Base-by-base conservation (phyloP, 2,113 vertebrate genomes). In the Microcebus ravelobensis region DNA sequence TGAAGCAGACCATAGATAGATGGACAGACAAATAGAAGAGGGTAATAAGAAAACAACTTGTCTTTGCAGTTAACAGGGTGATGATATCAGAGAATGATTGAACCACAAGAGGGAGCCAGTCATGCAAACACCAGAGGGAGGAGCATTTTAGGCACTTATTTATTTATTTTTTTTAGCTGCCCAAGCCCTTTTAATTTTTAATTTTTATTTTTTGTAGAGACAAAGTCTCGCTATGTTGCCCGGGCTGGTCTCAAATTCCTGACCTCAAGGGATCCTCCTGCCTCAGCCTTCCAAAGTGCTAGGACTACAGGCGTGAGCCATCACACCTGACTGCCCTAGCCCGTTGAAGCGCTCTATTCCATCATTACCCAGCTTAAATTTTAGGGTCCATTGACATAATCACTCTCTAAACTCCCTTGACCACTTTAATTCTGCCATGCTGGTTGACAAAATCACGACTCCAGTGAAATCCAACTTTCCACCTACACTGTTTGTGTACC, bases 41-140 rank as follows among this genome's bases (percentile, higher is more conserved):
- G 23, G 80, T 73, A 81, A 14, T 71, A 81, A 52, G 23, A 85
- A 91, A 77, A 52, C 42, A 74, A 27, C 29, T 12, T 61, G 34
- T 92, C 45, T 8, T 95, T 18, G 55, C 39, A 52, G 36, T 67
- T n/a, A 65, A 73, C 73, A 82, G 42, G 6, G 15, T 55, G 34
- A 55, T 55, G 34, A 55, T 20, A 11, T 45, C 42, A 89, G n/a
- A 88, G 55, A 96, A 77, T 11, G 52, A 45, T 50, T 81, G 15
- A 82, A 71, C 88, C 93, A 96, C 87, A 97, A 86, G 97, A 88
- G 87, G 77, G 96, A 96, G 92, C 81, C 89, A 90, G 88, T 82
- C 88, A 34, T 57, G 61, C 84, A 87, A 77, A 90, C 67, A 91
- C 31, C 71, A 86, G 86, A 68, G 55, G 61, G 52, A 77, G 55